Evolutionary conservation across 2,797 vertebrate genomes (phyloP).

Genomic region (Sebastes trivittatus): DNA sequence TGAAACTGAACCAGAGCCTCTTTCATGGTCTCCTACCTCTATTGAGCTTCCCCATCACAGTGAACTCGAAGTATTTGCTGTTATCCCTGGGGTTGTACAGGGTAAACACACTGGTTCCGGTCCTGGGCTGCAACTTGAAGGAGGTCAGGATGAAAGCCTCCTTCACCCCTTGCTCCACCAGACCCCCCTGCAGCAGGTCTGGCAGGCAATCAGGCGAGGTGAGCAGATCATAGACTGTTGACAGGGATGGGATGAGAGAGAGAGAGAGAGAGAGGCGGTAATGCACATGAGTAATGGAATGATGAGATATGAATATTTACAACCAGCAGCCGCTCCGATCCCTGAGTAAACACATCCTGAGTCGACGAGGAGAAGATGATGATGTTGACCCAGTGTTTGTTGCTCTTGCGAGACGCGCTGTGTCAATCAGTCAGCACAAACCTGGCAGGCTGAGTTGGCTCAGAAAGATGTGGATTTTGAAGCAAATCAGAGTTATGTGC

Average conservation of each 20-base stretch:
- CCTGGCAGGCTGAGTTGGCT: conserved; percentile 28
- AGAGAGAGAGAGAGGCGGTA: conserved; percentile 12
- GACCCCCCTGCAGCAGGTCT: conserved; percentile 86
- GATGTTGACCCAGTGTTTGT: conserved; percentile 48
- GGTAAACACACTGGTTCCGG: conserved; percentile 84
- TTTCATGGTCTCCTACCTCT: conserved; percentile 85
- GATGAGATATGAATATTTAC: conserved; percentile 62
- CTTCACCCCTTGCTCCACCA: conserved; percentile 86
- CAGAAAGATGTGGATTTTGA: background rate
- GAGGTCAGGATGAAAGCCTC: conserved; percentile 91
- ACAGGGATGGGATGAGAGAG: conserved; percentile 7
- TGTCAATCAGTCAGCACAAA: conserved; percentile 41
- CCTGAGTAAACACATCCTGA: conserved; percentile 46
- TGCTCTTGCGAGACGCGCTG: conserved; percentile 15
- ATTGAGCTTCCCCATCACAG: conserved; percentile 92
- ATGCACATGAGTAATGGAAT: conserved; percentile 48
- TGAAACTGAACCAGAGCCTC: background rate
- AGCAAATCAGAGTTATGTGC: background rate
- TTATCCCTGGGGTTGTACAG: conserved; percentile 91
- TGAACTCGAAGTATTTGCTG: conserved; percentile 97
- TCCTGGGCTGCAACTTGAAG: conserved; percentile 90
- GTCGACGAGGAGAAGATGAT: conserved; percentile 36
- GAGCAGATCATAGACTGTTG: conserved; percentile 93
- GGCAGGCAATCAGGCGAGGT: conserved; percentile 89
- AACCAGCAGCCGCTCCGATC: conserved; percentile 29